Evolutionary conservation across 2,113 vertebrate genomes (phyloP), one percentile per base, ranked within the genome.

Genomic region (Chelonoidis abingdonii): DNA sequence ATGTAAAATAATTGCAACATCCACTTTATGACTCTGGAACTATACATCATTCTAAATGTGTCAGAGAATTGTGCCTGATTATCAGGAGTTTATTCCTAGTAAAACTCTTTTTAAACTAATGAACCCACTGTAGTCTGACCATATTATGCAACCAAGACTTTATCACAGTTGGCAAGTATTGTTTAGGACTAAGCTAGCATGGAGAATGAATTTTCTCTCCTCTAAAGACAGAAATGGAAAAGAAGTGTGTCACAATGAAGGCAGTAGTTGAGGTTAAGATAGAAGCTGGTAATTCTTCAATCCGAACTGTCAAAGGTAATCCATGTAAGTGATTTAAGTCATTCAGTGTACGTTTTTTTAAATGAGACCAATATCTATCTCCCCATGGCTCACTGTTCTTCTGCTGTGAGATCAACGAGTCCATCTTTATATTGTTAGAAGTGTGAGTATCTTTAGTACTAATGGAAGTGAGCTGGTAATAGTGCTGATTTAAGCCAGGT

Each of bases 261-360:
- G 50, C 62, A 41, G 14, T 56, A 65, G 52, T 85, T 54, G 81
- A 62, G 54, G 91, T 87, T 91, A 93, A 94, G 85, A 87, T 94
- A 47, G 47, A 90, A 96, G 79, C 81, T 94, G 85, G 78, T 96
- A 92, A 96, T 93, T 92, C 56, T 94, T 35, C 76, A 80, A 3
- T 93, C 83, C 50, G 90, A 96, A 52, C 89, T 86, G 87, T 35
- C 89, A 49, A 80, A 86, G 72, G 82, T 94, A 78, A 93, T 94
- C 59, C 57, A 56, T 96, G 96, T 92, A 94, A 91, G 80, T 85
- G 22, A 89, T 94, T 96, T 95, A 92, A 54, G 54, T 80, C 93
- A 95, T 92, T 93, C 52, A 78, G 75, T 69, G 52, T 62, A 83
- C 82, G 80, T 27, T 16, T 89, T 89, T 86, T 91, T 84, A 88